Evolutionary conservation across 1,140 invertebrate genomes (phyloP).

Genomic region (Colletes gigas): DNA sequence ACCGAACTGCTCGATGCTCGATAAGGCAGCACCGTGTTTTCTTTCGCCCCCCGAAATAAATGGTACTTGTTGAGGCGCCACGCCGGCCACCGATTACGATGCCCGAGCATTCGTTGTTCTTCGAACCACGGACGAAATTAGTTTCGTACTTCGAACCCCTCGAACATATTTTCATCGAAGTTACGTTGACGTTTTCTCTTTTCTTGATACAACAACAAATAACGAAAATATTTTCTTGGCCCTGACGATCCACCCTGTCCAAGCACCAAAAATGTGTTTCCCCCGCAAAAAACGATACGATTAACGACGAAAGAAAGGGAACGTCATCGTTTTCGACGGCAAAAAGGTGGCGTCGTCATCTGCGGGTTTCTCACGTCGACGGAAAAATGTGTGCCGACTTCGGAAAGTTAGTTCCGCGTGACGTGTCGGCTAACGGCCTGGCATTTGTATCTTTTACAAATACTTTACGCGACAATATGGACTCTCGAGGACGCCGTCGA

Average conservation of each 20-base stretch:
- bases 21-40: not conserved
- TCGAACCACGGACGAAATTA: no score
- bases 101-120: not conserved
- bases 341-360: not conserved
- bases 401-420: not conserved
- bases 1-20: not conserved
- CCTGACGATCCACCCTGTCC: no score
- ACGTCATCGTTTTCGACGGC: not conserved
- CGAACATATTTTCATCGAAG: no score
- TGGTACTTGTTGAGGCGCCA: not conserved
- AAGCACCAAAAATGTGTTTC: no score
- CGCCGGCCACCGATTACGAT: not conserved
- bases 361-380: constrained; percentile 1
- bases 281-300: no score
- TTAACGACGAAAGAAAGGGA: not conserved
- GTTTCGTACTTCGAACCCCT: no score
- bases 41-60: not conserved
- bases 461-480: not conserved
- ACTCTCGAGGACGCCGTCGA: constrained; percentile 10
- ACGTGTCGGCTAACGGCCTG: not conserved
- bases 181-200: no score
- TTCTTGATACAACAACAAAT: no score
- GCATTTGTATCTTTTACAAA: constrained; percentile 19
- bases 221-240: no score
- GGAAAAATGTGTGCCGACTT: not conserved